These are phyloP conservation scores for Mallotus villosus DNA, from an alignment of 2,797 vertebrate genomes.

Conservation along the genomic window DNA sequence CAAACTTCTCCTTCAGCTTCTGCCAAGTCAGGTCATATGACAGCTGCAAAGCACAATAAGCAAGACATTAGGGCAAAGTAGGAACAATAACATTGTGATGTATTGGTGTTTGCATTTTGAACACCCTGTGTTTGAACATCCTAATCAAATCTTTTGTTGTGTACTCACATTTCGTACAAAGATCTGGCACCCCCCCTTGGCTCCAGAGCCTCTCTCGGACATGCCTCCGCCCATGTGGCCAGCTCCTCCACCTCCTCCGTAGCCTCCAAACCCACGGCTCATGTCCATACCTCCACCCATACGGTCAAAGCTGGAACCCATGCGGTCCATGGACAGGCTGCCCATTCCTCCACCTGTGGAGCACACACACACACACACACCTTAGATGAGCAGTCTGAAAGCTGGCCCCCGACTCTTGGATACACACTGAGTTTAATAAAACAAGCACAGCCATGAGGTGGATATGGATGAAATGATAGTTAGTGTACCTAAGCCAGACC, in stretches of 20 bases:
- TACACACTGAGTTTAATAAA: not conserved
- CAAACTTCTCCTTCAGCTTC: slow-evolving; percentile 98
- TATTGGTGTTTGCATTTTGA: too few species aligned
- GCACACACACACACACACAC: slow-evolving; percentile 19
- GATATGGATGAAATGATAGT: slow-evolving; percentile 43
- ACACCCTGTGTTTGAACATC: too few species aligned
- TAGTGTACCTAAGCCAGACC: slow-evolving; percentile 90
- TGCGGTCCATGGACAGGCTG: slow-evolving; percentile 90
- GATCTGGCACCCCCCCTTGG: slow-evolving; percentile 95
- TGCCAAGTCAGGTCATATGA: slow-evolving; percentile 98
- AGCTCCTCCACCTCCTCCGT: slow-evolving; percentile 75
- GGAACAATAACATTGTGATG: not conserved
- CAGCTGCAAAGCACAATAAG: slow-evolving; percentile 78
- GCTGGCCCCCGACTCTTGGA: not conserved
- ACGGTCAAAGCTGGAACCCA: slow-evolving; percentile 89
- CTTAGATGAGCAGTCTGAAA: not conserved
- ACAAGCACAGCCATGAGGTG: not conserved
- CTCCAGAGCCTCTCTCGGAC: slow-evolving; percentile 83
- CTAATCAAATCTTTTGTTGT: not conserved
- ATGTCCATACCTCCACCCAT: slow-evolving; percentile 91
- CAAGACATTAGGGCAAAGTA: not conserved
- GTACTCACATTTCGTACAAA: slow-evolving; percentile 96
- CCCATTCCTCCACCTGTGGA: slow-evolving; percentile 86
- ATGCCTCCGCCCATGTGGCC: slow-evolving; percentile 85
- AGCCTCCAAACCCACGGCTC: slow-evolving; percentile 83